Evolutionary conservation across 2,888 invertebrate species (phyloP).

Genomic region (Polydrusus pterygomalis): DNA sequence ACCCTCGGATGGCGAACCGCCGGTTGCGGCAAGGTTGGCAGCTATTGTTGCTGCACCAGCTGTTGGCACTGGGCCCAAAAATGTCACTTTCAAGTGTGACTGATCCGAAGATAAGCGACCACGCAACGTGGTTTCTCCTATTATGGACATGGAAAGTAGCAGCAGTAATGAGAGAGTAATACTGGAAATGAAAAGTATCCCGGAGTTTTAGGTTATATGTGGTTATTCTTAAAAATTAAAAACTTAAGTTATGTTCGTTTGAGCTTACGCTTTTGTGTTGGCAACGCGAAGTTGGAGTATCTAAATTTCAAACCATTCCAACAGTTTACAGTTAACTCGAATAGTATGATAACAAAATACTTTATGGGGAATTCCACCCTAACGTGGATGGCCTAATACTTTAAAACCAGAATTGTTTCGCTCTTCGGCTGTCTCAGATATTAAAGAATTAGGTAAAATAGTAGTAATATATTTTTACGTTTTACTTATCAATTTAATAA

Average conservation of each 20-base stretch:
- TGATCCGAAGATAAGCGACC: slow-evolving; percentile 71
- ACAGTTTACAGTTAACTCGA: no score
- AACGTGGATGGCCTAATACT: no score
- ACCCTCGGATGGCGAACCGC: slow-evolving; percentile 67
- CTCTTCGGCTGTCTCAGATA: no score
- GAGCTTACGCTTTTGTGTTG: neutral
- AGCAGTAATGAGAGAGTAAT: slow-evolving; percentile 61
- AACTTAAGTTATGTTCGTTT: neutral
- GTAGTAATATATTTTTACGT: no score
- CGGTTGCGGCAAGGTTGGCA: slow-evolving; percentile 67
- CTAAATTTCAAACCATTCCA: no score
- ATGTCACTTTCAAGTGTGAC: slow-evolving; percentile 71
- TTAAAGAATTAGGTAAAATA: no score
- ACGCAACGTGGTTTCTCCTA: slow-evolving; percentile 64
- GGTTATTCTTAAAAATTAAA: neutral
- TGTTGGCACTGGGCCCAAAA: slow-evolving; percentile 68
- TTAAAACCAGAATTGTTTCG: no score
- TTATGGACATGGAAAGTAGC: slow-evolving; percentile 60
- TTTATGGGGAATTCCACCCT: no score
- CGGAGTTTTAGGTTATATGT: slow-evolving; percentile 31
- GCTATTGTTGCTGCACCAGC: slow-evolving; percentile 67
- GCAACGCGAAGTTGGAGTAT: no score
- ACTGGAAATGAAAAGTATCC: slow-evolving; percentile 60
- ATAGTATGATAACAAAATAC: no score
- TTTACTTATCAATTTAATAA: no score